These are phyloP conservation scores for Virgularia gustaviana DNA, from an alignment of 92 coral and sea anemone species.

Conservation along the genomic window DNA sequence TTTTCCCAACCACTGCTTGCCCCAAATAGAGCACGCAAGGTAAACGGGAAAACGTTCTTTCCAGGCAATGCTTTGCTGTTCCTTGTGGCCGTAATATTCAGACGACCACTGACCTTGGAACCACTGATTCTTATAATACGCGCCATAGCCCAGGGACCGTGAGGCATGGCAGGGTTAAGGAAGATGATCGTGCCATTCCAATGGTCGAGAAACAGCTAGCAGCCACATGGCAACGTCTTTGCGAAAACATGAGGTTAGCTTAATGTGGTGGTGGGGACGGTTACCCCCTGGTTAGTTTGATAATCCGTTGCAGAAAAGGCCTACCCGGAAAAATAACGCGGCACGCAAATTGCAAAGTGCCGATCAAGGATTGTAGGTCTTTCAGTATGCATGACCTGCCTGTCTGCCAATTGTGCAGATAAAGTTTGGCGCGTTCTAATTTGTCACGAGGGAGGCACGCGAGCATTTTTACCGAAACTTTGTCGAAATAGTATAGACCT, in stretches of 20 bases:
- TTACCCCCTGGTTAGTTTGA: too few species aligned
- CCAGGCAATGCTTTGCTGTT: background rate
- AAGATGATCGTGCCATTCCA: conserved; percentile 25
- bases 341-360: too few species aligned
- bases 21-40: background rate
- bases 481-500: background rate
- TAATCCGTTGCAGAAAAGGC: too few species aligned
- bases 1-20: too few species aligned
- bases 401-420: background rate
- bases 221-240: conserved; percentile 29
- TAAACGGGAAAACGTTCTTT: background rate
- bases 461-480: background rate
- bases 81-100: background rate
- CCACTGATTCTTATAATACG: background rate
- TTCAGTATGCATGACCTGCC: background rate
- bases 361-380: too few species aligned
- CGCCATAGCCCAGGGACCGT: conserved; percentile 25
- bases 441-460: background rate
- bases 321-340: too few species aligned
- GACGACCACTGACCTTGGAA: conserved; percentile 4
- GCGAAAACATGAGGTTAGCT: background rate
- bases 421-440: background rate
- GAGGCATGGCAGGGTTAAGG: background rate
- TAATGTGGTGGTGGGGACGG: too few species aligned
- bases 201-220: background rate